Evolutionary conservation across 2,113 vertebrate genomes (phyloP).

Genomic region (Microtus richardsoni): DNA sequence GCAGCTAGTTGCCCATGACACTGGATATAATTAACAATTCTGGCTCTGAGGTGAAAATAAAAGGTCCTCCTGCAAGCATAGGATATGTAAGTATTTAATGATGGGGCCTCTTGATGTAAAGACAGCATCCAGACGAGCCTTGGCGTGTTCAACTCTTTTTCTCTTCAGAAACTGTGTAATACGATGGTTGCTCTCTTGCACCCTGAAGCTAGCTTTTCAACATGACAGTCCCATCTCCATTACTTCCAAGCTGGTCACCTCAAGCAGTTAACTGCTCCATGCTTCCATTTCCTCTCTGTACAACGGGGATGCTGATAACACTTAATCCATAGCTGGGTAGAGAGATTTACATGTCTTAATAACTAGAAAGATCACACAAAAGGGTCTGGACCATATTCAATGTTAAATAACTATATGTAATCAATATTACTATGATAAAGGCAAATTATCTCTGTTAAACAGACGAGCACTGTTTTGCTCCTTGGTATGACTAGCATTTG

Average conservation of each 20-base stretch:
- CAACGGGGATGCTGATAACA: not conserved
- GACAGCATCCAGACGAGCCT: not conserved
- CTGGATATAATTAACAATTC: not conserved
- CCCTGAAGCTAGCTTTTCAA: not conserved
- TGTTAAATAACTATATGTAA: constrained; percentile 18
- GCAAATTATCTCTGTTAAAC: not conserved
- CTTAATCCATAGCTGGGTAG: not conserved
- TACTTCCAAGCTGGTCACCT: not conserved
- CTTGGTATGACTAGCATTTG: not conserved
- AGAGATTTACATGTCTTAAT: not conserved
- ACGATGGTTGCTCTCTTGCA: not conserved
- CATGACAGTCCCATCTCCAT: not conserved
- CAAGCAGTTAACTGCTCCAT: not conserved
- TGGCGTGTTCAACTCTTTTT: not conserved
- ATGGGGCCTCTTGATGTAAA: not conserved
- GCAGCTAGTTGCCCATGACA: not conserved
- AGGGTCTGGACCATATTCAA: not conserved
- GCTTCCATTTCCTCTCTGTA: not conserved
- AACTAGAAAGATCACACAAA: not conserved
- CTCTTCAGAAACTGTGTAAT: not conserved
- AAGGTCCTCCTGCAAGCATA: not conserved
- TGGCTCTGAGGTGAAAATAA: not conserved
- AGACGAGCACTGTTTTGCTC: not conserved
- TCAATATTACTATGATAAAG: constrained; percentile 29
- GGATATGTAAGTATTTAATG: constrained; percentile 22